These are phyloP conservation scores for Bursaphelenchus mucronatus DNA, from an alignment of 1,140 invertebrate genomes.

Conservation along the genomic window DNA sequence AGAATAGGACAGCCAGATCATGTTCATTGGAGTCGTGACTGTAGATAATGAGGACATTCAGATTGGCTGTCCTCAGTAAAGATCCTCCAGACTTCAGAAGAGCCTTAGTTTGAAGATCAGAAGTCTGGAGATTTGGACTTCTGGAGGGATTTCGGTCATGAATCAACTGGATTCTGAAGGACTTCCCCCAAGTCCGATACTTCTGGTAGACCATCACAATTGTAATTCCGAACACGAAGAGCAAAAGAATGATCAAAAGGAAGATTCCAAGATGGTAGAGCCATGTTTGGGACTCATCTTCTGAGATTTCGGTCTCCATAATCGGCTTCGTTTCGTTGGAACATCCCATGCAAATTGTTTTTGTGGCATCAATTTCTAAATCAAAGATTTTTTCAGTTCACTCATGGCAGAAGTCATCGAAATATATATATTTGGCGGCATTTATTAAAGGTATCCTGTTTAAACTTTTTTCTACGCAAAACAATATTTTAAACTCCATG, in stretches of 20 bases:
- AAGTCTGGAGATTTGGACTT: neutral
- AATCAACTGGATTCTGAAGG: neutral
- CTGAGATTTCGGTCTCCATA: too few relatives aligned
- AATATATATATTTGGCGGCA: too few relatives aligned
- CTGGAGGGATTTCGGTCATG: conserved; percentile 13
- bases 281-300: neutral
- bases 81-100: conserved; percentile 20
- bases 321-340: too few relatives aligned
- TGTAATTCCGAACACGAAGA: conserved; percentile 11
- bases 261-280: conserved; percentile 4
- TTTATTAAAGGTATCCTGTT: too few relatives aligned
- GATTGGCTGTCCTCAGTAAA: conserved; percentile 20
- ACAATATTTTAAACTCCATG: too few relatives aligned
- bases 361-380: too few relatives aligned
- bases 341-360: too few relatives aligned
- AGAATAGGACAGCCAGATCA: conserved; percentile 53
- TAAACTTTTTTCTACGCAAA: too few relatives aligned
- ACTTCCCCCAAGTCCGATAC: conserved; percentile 3
- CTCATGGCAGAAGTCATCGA: too few relatives aligned
- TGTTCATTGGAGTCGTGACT: conserved; percentile 51
- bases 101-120: conserved; percentile 17
- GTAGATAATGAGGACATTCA: conserved; percentile 54
- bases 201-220: conserved; percentile 18
- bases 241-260: conserved; percentile 14
- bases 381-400: too few relatives aligned